A percentile compares a stretch with the other conserved stretches of the same genome.
phyloP scores from a whole-genome alignment of 2,797 vertebrate species.

The Somateria mollissima region DNA sequence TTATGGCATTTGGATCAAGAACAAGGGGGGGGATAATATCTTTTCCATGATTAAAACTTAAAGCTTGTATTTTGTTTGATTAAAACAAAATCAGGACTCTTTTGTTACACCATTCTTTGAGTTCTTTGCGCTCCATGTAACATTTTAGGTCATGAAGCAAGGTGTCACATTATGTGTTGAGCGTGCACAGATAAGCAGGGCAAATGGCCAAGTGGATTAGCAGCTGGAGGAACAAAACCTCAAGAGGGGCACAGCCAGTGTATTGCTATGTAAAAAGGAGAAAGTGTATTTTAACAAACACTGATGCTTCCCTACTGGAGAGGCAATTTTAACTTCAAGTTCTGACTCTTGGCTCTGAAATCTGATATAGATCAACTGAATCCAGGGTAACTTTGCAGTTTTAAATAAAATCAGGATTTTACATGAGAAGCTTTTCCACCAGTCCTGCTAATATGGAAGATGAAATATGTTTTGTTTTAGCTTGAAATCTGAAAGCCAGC shows the following conservation, averaged over 20 bases:
- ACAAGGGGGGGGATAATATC: slow-evolving; percentile 11
- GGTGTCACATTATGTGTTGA: neutral
- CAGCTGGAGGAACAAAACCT: neutral
- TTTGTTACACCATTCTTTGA: neutral
- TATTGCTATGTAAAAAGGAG: neutral
- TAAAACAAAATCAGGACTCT: slow-evolving; percentile 15
- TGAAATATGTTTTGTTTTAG: neutral
- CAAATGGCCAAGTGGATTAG: slow-evolving; percentile 13
- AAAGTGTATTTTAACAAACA: neutral
- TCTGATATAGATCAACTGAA: neutral
- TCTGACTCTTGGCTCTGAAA: neutral
- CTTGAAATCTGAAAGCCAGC: neutral
- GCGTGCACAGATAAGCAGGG: neutral
- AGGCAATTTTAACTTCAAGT: neutral
- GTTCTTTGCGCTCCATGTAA: neutral
- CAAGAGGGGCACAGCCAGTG: neutral
- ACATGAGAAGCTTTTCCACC: neutral
- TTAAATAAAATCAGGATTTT: neutral
- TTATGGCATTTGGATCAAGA: slow-evolving; percentile 69
- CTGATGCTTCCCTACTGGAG: neutral
- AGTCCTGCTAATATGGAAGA: neutral
- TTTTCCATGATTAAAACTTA: slow-evolving; percentile 65
- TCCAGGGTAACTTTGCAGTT: neutral
- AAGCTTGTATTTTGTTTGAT: slow-evolving; percentile 59
- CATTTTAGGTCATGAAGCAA: neutral